A percentile compares a stretch with the other conserved stretches of the same genome.
Conservation (phyloP, 2,888 invertebrate genomes). For the Clunio marinus region DNA sequence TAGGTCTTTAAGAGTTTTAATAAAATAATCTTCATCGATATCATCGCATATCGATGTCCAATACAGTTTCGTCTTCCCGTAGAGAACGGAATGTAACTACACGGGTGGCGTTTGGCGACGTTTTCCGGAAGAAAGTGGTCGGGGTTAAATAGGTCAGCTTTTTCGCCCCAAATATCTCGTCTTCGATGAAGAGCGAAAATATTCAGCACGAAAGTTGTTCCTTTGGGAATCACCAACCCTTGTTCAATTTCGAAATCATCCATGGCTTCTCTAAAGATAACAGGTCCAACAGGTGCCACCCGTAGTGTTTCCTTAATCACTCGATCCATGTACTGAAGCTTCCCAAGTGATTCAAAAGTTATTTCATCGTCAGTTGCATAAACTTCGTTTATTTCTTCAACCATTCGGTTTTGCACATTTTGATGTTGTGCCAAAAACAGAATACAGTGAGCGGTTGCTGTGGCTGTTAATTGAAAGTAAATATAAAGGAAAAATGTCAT, state of each 20-base stretch:
- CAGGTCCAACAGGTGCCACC: conserved; percentile 29
- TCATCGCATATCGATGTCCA: conserved; percentile 43
- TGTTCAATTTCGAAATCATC: conserved; percentile 24
- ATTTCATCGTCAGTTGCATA: conserved; percentile 28
- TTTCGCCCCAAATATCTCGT: conserved; percentile 46
- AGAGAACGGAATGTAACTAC: conserved; percentile 47
- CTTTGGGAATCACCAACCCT: conserved; percentile 44
- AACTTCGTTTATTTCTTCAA: conserved; percentile 36
- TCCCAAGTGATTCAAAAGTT: conserved; percentile 27
- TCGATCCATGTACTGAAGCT: conserved; percentile 32
- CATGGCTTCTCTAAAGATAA: conserved; percentile 34
- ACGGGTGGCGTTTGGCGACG: conserved; percentile 47
- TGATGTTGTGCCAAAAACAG: conserved; percentile 30
- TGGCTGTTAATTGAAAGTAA: too few species aligned
- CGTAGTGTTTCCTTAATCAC: conserved; percentile 32
- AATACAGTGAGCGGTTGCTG: conserved; percentile 28
- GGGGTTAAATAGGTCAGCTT: conserved; percentile 47
- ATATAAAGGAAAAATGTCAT: too few species aligned
- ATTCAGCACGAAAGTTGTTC: conserved; percentile 47
- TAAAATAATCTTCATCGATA: conserved; percentile 43
- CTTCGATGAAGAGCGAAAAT: conserved; percentile 49
- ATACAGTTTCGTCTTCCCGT: conserved; percentile 45
- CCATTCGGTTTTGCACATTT: conserved; percentile 29
- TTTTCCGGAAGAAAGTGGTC: conserved; percentile 48
- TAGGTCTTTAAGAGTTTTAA: conserved; percentile 42